Base-by-base conservation (phyloP, 1,140 invertebrate genomes). In the Philotrypesis tridentata region DNA sequence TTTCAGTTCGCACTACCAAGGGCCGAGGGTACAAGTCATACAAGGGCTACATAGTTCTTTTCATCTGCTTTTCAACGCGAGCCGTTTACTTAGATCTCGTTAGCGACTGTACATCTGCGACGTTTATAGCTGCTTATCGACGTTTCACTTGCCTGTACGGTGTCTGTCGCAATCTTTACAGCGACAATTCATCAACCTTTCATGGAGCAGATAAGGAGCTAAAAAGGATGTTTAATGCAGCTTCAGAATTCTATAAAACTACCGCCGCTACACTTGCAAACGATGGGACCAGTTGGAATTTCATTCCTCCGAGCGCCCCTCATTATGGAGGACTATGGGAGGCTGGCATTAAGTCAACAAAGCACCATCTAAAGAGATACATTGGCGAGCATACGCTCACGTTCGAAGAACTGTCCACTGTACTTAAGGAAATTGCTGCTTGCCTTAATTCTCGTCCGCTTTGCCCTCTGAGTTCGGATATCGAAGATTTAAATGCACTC, bases 31-130 rank as follows among this genome's bases (percentile, higher is more conserved):
- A 29, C 9, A 65, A 23, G 25, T 8, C 61, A 2, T 65, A 65
- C 6, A 65, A 65, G 23, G 61, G 61, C 0, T 65, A 65, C 12
- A 65, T 83, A 3, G 76, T 37, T 9, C 1, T 91, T 17, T 90
- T 89, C 78, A 87, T 87, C 4, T 90, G 88, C 82, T 78, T 87
- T 1, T 81, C 85, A 1, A 89, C 85, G n/a, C 81, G 87, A 60
- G 89, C 90, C 0, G 83, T 91, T 5, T 88, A 92, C 78, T 25
- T 91, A 21, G 90, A 91, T 70, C 80, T n/a, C 73, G 27, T 65
- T 8, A 65, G 27, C 7, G 61, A 29, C 14, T 65, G n/a, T 65
- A 65, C 61, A 4, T 65, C 27, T 7, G 27, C 8, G 25, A 25
- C 7, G 8, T 65, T 23, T 25, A 23, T 23, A 9, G 61, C 23